phyloP scores from a whole-genome alignment of 92 coral and sea anemone species.

The Umimayanthus chanpuru region DNA sequence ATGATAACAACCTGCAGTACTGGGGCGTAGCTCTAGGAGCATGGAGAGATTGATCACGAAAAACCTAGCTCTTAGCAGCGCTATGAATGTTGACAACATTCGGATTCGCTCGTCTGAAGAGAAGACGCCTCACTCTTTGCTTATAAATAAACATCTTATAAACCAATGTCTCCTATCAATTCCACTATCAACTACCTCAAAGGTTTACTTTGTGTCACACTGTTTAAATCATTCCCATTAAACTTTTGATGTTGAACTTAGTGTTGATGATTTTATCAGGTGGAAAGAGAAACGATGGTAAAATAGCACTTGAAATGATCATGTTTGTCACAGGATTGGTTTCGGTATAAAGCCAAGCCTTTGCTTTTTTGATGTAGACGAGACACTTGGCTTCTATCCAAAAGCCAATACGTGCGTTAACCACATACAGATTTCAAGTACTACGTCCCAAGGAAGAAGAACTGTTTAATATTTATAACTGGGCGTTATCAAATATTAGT shows the following conservation, averaged over 20 bases:
- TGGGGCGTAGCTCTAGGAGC: no score
- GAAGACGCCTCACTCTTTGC: no score
- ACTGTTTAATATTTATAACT: constrained; percentile 41
- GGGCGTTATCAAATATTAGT: constrained; percentile 40
- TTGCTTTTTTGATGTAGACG: constrained; percentile 38
- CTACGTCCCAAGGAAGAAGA: constrained; percentile 42
- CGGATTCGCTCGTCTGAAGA: no score
- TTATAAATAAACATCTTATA: no score
- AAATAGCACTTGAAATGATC: constrained; percentile 42
- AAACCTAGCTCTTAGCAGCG: no score
- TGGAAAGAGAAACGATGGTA: constrained; percentile 47
- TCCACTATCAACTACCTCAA: no score
- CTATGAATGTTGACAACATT: no score
- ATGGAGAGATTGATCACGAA: no score
- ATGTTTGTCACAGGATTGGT: constrained; percentile 52
- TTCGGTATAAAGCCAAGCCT: constrained; percentile 39
- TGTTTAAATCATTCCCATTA: constrained; percentile 14
- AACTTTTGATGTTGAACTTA: constrained; percentile 3
- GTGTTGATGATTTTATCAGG: constrained; percentile 28
- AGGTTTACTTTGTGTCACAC: neutral
- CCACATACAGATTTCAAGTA: constrained; percentile 35
- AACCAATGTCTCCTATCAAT: no score
- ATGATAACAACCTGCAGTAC: no score
- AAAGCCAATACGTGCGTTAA: constrained; percentile 53
- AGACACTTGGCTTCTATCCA: constrained; percentile 34